Percentiles rank a stretch among this genome's conserved stretches.
phyloP scores from a whole-genome alignment of 2,797 vertebrate genomes.

The Melopsittacus undulatus region DNA sequence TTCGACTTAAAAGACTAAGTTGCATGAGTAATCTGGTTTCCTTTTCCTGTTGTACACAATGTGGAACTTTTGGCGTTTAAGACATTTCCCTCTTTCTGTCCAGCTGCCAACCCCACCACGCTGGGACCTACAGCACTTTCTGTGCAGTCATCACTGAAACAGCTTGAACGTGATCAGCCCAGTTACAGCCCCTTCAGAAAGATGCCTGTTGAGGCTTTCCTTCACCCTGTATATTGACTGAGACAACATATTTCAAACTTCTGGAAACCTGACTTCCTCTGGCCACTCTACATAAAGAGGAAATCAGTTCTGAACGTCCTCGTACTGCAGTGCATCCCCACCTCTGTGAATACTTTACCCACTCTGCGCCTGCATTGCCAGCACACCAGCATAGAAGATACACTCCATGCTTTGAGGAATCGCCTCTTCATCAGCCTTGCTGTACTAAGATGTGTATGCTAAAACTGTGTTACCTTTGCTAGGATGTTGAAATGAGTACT shows the following conservation, averaged over 20 bases:
- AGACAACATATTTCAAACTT: background rate
- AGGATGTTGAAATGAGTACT: background rate
- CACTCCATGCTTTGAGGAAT: background rate
- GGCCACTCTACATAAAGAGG: background rate
- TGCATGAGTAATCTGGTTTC: background rate
- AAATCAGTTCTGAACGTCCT: background rate
- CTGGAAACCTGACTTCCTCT: background rate
- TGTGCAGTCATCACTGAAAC: background rate
- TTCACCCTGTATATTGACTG: background rate
- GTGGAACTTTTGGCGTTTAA: background rate
- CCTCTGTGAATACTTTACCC: background rate
- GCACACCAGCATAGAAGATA: accelerated
- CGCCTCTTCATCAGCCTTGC: background rate
- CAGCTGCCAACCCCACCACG: accelerated
- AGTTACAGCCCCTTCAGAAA: background rate
- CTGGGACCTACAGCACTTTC: background rate
- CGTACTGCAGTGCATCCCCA: background rate
- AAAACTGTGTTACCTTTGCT: background rate
- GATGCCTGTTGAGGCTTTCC: background rate
- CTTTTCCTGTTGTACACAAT: background rate
- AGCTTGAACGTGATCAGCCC: accelerated
- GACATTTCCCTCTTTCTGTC: background rate
- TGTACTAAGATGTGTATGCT: background rate
- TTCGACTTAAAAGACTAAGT: background rate
- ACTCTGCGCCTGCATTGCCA: background rate